phyloP scores from a whole-genome alignment of 2,113 vertebrate genomes.

The Phylloscopus whistleri region DNA sequence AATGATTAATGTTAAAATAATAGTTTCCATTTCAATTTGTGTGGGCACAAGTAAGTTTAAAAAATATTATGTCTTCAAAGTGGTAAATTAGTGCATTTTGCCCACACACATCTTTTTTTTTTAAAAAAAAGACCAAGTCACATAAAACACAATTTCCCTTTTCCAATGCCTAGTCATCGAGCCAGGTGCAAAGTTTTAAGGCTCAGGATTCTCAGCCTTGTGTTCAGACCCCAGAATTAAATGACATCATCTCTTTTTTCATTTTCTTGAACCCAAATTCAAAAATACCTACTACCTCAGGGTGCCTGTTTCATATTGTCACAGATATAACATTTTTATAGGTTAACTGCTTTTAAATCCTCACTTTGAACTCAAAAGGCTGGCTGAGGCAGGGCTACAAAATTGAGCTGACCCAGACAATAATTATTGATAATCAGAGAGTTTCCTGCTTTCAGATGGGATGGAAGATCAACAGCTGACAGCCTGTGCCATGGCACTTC shows the following conservation, averaged over 20 bases:
- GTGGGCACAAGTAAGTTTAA: not conserved
- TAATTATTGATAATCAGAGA: not conserved
- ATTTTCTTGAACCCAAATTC: not conserved
- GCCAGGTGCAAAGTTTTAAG: not conserved
- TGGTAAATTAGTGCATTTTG: conserved; percentile 12
- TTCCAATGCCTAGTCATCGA: not conserved
- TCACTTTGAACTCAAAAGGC: not conserved
- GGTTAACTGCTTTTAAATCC: not conserved
- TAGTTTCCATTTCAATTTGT: conserved; percentile 40
- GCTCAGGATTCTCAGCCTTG: not conserved
- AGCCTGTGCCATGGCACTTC: not conserved
- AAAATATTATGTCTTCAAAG: not conserved
- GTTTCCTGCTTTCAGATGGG: not conserved
- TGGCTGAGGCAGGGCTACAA: not conserved
- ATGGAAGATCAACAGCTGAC: not conserved
- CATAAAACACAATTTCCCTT: not conserved
- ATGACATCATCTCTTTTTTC: not conserved
- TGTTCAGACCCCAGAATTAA: not conserved
- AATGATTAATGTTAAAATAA: conserved; percentile 1
- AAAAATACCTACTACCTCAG: not conserved
- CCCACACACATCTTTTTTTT: not conserved
- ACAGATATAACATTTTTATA: not conserved
- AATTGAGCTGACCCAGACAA: not conserved
- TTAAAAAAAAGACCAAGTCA: not conserved
- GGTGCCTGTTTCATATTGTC: not conserved